phyloP scores from a whole-genome alignment of 1,140 invertebrate species.

The Neodiprion lecontei region DNA sequence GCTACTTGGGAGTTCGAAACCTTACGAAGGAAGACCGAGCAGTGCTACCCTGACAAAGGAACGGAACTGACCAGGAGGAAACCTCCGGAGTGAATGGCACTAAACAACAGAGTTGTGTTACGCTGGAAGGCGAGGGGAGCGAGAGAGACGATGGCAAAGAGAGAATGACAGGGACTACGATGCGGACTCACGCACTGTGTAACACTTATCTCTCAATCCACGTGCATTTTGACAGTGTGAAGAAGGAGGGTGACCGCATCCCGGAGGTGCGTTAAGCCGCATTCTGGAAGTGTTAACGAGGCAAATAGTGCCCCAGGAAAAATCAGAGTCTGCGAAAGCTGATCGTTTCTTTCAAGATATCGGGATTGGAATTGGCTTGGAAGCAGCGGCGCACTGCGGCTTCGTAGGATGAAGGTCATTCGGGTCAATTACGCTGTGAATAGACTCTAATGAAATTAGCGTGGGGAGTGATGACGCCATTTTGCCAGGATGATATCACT shows the following conservation, averaged over 20 bases:
- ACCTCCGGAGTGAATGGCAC: slow-evolving; percentile 34
- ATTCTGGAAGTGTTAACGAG: too few species aligned
- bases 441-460: neutral
- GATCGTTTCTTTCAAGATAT: neutral
- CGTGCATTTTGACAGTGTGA: neutral
- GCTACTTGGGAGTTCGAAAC: neutral
- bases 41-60: slow-evolving; percentile 6
- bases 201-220: too few species aligned
- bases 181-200: neutral
- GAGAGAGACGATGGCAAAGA: slow-evolving; percentile 31
- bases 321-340: too few species aligned
- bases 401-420: slow-evolving; percentile 1
- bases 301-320: too few species aligned
- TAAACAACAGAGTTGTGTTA: slow-evolving; percentile 47
- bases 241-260: too few species aligned
- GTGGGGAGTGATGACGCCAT: neutral
- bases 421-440: neutral
- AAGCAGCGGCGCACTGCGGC: neutral
- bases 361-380: neutral
- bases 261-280: too few species aligned
- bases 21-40: slow-evolving; percentile 1
- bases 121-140: slow-evolving; percentile 39
- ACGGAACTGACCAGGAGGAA: slow-evolving; percentile 14
- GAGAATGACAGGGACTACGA: neutral
- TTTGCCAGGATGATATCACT: neutral